A percentile compares a stretch with the other conserved stretches of the same genome.
Evolutionary conservation across 2,797 vertebrate species (phyloP).

Genomic region (Sparidentex hasta): DNA sequence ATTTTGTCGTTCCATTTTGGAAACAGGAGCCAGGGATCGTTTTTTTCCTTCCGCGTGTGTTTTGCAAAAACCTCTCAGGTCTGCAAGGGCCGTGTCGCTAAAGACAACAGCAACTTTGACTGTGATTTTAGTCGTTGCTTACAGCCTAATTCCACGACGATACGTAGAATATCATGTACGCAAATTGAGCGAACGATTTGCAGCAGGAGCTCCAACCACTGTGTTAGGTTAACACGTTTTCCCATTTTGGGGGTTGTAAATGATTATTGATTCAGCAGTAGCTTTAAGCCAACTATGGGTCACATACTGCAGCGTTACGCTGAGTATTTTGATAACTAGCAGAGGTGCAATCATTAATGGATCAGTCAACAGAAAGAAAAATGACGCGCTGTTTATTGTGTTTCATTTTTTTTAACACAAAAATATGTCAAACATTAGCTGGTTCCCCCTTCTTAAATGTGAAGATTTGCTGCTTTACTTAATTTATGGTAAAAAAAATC

Average conservation of each 20-base stretch:
- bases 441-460: too few relatives aligned
- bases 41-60: neutral
- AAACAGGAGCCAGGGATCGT: neutral
- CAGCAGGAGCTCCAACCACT: neutral
- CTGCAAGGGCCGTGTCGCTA: neutral
- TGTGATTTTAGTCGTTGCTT: slow-evolving; percentile 1
- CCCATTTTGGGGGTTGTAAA: too few relatives aligned
- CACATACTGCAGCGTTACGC: neutral
- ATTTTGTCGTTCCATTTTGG: slow-evolving; percentile 56
- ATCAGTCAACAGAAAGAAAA: too few relatives aligned
- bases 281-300: slow-evolving; percentile 1
- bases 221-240: too few relatives aligned
- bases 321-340: slow-evolving; percentile 31
- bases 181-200: neutral
- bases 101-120: neutral
- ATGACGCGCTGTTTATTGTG: too few relatives aligned
- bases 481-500: too few relatives aligned
- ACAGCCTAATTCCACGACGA: neutral
- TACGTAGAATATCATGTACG: neutral
- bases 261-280: neutral
- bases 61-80: slow-evolving; percentile 22
- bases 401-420: too few relatives aligned
- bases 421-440: too few relatives aligned
- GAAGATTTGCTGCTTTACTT: too few relatives aligned
- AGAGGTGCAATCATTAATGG: neutral